Percentiles rank a stretch among this genome's conserved stretches.
phyloP scores from a whole-genome alignment of 2,113 vertebrate species.

The Ancistrus triradiatus region DNA sequence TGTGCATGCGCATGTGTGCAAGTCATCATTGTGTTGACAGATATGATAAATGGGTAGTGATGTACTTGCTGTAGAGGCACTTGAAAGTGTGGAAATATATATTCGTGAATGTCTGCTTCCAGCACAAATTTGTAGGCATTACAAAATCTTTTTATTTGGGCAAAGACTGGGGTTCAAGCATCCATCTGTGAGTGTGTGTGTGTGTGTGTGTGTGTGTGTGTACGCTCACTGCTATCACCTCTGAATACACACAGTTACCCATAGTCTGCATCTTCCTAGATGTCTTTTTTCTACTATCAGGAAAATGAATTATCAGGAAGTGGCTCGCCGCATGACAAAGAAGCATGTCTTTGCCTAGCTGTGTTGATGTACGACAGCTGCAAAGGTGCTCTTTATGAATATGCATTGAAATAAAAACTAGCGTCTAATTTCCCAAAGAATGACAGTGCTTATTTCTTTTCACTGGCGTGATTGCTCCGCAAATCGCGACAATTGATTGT shows the following conservation, averaged over 20 bases:
- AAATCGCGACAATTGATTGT: slow-evolving; percentile 11
- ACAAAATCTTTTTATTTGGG: slow-evolving; percentile 25
- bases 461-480: slow-evolving; percentile 31
- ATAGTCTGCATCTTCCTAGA: slow-evolving; percentile 10
- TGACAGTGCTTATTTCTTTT: slow-evolving; percentile 33
- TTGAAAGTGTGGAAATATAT: slow-evolving; percentile 24
- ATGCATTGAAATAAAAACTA: slow-evolving; percentile 26
- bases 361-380: slow-evolving; percentile 5
- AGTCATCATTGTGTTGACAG: slow-evolving; percentile 5
- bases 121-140: background rate
- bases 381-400: slow-evolving; percentile 44
- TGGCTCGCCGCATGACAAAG: slow-evolving; percentile 22
- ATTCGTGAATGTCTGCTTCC: background rate
- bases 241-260: slow-evolving; percentile 15
- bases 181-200: slow-evolving; percentile 1
- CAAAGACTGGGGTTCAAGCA: background rate
- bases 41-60: slow-evolving; percentile 17
- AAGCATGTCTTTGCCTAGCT: slow-evolving; percentile 20
- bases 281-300: slow-evolving; percentile 22
- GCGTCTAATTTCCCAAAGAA: slow-evolving; percentile 39
- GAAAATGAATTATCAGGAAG: slow-evolving; percentile 41
- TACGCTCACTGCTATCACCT: slow-evolving; percentile 1
- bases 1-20: slow-evolving; percentile 6
- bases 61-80: slow-evolving; percentile 19
- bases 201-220: slow-evolving; percentile 25